phyloP scores from a whole-genome alignment of 2,113 vertebrate species.

The Sebastes schlegelii region DNA sequence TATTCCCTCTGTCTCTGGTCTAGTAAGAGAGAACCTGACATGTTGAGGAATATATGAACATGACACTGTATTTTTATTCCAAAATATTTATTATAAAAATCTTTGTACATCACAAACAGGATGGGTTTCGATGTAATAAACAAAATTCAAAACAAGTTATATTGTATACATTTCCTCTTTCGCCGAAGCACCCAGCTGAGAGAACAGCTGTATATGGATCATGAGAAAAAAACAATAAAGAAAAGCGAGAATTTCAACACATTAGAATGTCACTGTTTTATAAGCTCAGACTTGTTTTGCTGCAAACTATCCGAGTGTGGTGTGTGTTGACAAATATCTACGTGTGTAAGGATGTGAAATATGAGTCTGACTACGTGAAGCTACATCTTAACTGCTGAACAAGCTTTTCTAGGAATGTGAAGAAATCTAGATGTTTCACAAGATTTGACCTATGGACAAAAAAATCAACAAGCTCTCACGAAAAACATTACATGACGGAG shows the following conservation, averaged over 20 bases:
- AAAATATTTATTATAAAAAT: slow-evolving; percentile 52
- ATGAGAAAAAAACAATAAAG: not conserved
- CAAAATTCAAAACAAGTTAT: slow-evolving; percentile 3
- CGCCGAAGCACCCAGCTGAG: not conserved
- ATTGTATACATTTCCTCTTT: slow-evolving; percentile 6
- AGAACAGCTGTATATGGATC: not conserved
- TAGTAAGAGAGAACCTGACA: not conserved
- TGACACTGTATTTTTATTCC: not conserved
- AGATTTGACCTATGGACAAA: slow-evolving; percentile 6
- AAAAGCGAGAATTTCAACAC: not conserved
- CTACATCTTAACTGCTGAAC: slow-evolving; percentile 41
- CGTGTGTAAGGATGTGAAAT: not conserved
- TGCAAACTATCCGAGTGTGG: not conserved
- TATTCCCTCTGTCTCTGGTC: not conserved
- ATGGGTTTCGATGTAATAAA: not conserved
- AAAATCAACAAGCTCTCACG: not conserved
- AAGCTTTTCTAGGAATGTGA: slow-evolving; percentile 29
- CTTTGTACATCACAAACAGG: not conserved
- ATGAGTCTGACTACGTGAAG: not conserved
- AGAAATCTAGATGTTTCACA: slow-evolving; percentile 58
- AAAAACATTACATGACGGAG: not conserved
- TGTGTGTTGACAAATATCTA: not conserved
- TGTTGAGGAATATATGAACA: not conserved
- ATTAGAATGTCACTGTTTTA: not conserved
- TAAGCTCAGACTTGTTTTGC: not conserved